These are phyloP conservation scores for Heliothis peltigera DNA, from an alignment of 2,888 invertebrate species.

Conservation along the genomic window DNA sequence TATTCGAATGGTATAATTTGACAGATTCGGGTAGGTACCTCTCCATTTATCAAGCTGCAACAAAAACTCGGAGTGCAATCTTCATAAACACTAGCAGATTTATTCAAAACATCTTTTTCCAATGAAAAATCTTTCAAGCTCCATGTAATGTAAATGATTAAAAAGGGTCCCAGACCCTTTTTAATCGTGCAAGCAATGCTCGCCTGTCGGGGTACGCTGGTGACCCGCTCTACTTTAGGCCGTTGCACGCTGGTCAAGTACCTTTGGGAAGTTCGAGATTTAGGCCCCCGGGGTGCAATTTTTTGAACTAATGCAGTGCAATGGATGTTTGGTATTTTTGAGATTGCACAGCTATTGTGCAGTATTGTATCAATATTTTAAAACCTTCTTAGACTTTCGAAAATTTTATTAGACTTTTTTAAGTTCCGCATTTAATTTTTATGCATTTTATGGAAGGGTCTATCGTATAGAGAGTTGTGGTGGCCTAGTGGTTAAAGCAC, in stretches of 20 bases:
- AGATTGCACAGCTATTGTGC: too few relatives aligned
- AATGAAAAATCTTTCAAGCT: slow-evolving; percentile 37
- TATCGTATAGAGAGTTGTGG: too few relatives aligned
- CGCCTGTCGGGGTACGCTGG: slow-evolving; percentile 38
- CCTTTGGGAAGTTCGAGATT: slow-evolving; percentile 37
- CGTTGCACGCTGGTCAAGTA: slow-evolving; percentile 53
- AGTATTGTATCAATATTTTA: too few relatives aligned
- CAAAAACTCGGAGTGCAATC: neutral
- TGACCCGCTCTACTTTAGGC: slow-evolving; percentile 53
- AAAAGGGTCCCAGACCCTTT: slow-evolving; percentile 40
- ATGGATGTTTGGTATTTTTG: neutral
- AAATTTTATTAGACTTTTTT: too few relatives aligned
- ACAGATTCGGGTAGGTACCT: neutral
- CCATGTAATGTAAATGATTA: slow-evolving; percentile 54
- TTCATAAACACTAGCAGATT: neutral
- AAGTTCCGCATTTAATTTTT: too few relatives aligned
- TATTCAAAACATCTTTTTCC: slow-evolving; percentile 1
- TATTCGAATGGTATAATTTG: too few relatives aligned
- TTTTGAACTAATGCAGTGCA: slow-evolving; percentile 21
- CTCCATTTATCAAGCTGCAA: neutral
- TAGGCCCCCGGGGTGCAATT: slow-evolving; percentile 15
- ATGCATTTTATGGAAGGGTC: too few relatives aligned
- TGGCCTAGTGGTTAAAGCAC: too few relatives aligned
- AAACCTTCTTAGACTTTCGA: too few relatives aligned
- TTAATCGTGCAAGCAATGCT: slow-evolving; percentile 57